A percentile compares a stretch with the other conserved stretches of the same genome.
Evolutionary conservation across 2,888 invertebrate species (phyloP).

Genomic region (Atrina japonica): DNA sequence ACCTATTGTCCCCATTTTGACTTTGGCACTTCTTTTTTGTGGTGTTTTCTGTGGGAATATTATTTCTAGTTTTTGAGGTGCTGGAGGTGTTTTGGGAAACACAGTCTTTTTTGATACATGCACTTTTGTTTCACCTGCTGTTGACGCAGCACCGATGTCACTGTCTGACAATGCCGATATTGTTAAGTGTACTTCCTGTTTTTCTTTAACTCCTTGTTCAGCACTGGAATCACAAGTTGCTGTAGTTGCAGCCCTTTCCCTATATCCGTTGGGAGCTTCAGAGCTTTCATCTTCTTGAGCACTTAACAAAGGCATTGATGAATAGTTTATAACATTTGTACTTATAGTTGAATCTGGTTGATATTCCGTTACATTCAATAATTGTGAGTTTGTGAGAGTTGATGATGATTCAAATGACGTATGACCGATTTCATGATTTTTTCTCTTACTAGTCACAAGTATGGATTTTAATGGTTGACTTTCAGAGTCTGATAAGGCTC

Average conservation of each 20-base stretch:
- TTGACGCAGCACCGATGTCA: slow-evolving; percentile 39
- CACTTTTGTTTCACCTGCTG: slow-evolving; percentile 44
- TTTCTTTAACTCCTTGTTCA: slow-evolving; percentile 36
- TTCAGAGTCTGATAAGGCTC: slow-evolving; percentile 33
- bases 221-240: slow-evolving; percentile 54
- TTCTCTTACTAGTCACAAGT: slow-evolving; percentile 18
- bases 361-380: slow-evolving; percentile 36
- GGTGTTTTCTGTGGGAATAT: slow-evolving; percentile 44
- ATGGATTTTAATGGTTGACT: slow-evolving; percentile 26
- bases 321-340: slow-evolving; percentile 56
- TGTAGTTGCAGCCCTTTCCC: slow-evolving; percentile 61
- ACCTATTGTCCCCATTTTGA: slow-evolving; percentile 73
- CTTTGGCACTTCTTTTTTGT: slow-evolving; percentile 61
- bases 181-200: slow-evolving; percentile 57
- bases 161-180: slow-evolving; percentile 56
- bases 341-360: slow-evolving; percentile 60
- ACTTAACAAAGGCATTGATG: slow-evolving; percentile 69
- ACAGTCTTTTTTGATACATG: slow-evolving; percentile 49
- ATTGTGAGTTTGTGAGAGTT: slow-evolving; percentile 53
- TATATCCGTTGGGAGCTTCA: slow-evolving; percentile 43
- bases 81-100: slow-evolving; percentile 19
- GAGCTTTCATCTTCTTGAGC: slow-evolving; percentile 53
- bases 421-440: slow-evolving; percentile 35
- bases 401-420: slow-evolving; percentile 57
- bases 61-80: slow-evolving; percentile 12